Evolutionary conservation across 2,113 vertebrate species (phyloP).

Genomic region (Notechis scutatus): DNA sequence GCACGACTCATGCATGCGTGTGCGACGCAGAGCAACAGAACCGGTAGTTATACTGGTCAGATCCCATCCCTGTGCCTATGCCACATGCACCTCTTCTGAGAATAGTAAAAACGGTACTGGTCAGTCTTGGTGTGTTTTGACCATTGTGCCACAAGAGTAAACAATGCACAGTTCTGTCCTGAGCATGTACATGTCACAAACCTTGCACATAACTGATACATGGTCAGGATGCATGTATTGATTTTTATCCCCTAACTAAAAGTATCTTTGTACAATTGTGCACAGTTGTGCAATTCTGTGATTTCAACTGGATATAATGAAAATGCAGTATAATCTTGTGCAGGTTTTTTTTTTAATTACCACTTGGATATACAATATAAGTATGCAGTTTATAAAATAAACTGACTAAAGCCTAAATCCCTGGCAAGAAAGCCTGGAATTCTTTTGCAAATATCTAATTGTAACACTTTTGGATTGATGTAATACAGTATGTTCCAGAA

Average conservation of each 20-base stretch:
- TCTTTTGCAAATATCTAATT: neutral
- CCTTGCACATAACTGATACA: neutral
- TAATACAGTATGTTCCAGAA: neutral
- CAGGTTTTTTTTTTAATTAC: neutral
- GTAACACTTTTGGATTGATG: neutral
- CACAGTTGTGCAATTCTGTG: neutral
- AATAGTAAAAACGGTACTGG: neutral
- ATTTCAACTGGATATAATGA: neutral
- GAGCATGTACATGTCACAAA: neutral
- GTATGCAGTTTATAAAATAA: neutral
- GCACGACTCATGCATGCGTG: no score
- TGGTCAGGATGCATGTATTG: neutral
- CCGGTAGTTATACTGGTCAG: no score
- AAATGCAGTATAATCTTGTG: neutral
- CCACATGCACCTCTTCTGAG: neutral
- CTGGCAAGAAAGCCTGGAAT: neutral
- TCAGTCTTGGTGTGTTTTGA: neutral
- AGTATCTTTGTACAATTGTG: neutral
- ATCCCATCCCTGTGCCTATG: no score
- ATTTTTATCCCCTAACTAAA: neutral
- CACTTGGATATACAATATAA: neutral
- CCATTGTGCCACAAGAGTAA: neutral
- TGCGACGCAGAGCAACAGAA: no score
- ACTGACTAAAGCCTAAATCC: neutral
- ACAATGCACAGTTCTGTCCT: neutral